Conservation (phyloP, 2,797 vertebrate species). For the Lycodopsis pacificus region DNA sequence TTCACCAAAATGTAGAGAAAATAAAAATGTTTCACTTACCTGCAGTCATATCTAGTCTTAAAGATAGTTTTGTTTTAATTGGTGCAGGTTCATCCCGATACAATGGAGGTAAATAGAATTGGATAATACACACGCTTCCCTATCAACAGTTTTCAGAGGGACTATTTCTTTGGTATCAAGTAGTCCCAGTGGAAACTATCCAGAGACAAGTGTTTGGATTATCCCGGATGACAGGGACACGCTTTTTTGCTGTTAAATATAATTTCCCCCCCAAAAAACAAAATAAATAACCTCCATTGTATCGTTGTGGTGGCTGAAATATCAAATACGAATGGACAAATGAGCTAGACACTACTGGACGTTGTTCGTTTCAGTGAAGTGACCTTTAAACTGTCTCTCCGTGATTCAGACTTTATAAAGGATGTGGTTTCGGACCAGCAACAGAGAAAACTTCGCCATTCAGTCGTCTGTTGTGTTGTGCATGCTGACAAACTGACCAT, state of each 20-base stretch:
- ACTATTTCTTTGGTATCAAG: not conserved
- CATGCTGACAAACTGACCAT: not conserved
- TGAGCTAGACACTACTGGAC: not conserved
- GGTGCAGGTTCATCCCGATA: not conserved
- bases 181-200: not conserved
- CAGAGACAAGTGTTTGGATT: not conserved
- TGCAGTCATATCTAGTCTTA: not conserved
- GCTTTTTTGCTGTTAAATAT: not conserved
- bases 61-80: not conserved
- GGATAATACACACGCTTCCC: not conserved
- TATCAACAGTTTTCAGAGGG: not conserved
- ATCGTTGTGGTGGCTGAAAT: not conserved
- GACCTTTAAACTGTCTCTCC: constrained; percentile 7
- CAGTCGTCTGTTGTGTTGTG: not conserved
- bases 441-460: constrained; percentile 20
- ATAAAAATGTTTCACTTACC: not conserved
- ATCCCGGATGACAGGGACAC: not conserved
- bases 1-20: constrained; percentile 20
- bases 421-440: not conserved
- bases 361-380: not conserved
- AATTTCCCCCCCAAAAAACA: not conserved
- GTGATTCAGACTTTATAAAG: not conserved
- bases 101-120: not conserved
- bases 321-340: not conserved
- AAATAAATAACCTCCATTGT: not conserved